Base-by-base conservation (phyloP, 2,797 vertebrate genomes). In the Xerus rutilus region DNA sequence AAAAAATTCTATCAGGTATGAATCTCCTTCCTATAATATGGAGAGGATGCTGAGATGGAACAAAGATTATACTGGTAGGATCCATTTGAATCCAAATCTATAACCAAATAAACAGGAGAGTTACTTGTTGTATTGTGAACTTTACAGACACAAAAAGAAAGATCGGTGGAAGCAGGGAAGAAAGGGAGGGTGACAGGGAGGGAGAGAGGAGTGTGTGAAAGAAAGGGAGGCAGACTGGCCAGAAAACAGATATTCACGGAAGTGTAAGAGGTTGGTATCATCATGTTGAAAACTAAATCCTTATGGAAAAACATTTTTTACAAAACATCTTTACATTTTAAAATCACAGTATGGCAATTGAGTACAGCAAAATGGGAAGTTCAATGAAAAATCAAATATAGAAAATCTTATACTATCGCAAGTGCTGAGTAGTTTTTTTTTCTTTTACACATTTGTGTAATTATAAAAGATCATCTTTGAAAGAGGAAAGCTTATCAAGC, bases 381-480 rank as follows among this genome's bases (percentile, higher is more conserved):
- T 54, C 82, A 76, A 39, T 72, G 52, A 54, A 70, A 91, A 86
- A 49, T 30, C 70, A 76, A 95, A 59, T 43, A 59, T 30, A 78
- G 64, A 67, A 92, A 94, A 70, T 72, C 74, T 77, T 57, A 64
- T 52, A 30, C 21, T 59, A 84, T 67, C 59, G 72, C n/a, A 74
- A 43, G 32, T 39, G 21, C 52, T 35, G 49, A 20, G 25, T 92
- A 74, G 92, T 81, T 54, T 47, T 82, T 90, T 92, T 94, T 65
- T 86, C 65, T 86, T 79, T 81, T 45, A 59, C 8, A 64, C 10
- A 67, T 86, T 86, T 91, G 59, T 57, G 15, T 52, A 76, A 86
- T 84, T 91, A 78, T 39, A 85, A 92, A 95, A 79, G 67, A 52
- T 49, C 82, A 86, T 11, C 18, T 87, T 62, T 70, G 59, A 73